These are phyloP conservation scores for Prunella fulvescens DNA, from an alignment of 2,113 vertebrate genomes.

Conservation along the genomic window DNA sequence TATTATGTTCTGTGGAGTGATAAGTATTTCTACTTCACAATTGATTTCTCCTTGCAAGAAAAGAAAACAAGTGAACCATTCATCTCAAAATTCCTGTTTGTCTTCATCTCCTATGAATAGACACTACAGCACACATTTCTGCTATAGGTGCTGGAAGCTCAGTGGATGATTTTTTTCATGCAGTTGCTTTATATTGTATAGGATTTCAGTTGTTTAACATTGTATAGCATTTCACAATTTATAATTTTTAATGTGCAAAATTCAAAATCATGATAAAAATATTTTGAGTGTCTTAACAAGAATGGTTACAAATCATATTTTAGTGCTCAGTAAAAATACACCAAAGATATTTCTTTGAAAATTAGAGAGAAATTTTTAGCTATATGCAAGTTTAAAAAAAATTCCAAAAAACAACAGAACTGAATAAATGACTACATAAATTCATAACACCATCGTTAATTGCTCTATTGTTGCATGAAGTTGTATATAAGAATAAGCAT, in stretches of 20 bases:
- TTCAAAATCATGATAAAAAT: neutral
- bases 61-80: neutral
- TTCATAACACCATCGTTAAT: neutral
- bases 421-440: neutral
- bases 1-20: neutral
- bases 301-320: neutral
- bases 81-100: neutral
- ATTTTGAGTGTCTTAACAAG: neutral
- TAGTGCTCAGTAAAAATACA: neutral
- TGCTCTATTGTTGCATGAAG: neutral
- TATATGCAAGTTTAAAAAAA: neutral
- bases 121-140: neutral
- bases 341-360: neutral
- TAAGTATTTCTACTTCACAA: neutral
- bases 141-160: neutral
- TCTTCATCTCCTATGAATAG: neutral
- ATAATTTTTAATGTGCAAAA: neutral
- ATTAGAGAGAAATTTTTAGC: neutral
- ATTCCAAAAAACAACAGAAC: neutral
- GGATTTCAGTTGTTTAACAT: neutral
- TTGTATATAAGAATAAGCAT: neutral
- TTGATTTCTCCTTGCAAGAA: neutral
- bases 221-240: neutral
- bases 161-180: neutral
- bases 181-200: neutral